Percentiles rank a stretch among this genome's conserved stretches.
Conservation (phyloP, 2,888 invertebrate genomes). For the Lysandra bellargus region DNA sequence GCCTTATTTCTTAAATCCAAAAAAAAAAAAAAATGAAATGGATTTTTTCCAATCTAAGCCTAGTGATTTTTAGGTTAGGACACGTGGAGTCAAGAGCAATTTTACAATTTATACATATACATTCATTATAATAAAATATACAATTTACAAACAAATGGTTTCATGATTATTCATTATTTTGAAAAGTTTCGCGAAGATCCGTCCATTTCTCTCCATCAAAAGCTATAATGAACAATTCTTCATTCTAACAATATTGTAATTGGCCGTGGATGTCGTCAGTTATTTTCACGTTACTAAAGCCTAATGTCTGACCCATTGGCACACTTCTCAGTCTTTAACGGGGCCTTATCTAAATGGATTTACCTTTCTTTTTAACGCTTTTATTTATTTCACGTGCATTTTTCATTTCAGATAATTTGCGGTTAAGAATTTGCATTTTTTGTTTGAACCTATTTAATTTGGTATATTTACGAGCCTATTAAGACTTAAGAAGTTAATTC, state of each 20-base stretch:
- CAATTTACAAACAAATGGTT: no score
- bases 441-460: neutral
- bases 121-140: no score
- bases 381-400: neutral
- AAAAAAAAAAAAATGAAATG: neutral
- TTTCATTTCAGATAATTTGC: conserved; percentile 4
- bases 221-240: neutral
- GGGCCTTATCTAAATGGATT: conserved; percentile 18
- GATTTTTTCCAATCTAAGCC: no score
- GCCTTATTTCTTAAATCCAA: neutral
- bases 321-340: conserved; percentile 17
- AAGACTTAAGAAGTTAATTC: neutral
- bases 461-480: neutral
- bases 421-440: neutral
- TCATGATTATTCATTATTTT: neutral
- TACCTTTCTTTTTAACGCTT: conserved; percentile 20
- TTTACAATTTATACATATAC: no score
- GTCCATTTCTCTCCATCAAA: neutral
- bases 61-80: no score
- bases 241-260: conserved; percentile 1
- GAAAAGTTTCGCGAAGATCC: neutral
- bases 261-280: conserved; percentile 1
- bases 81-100: no score
- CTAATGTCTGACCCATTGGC: conserved; percentile 27
- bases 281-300: conserved; percentile 1